Base-by-base conservation (phyloP, 2,888 invertebrate species). In the Sinohyriopsis cumingii region DNA sequence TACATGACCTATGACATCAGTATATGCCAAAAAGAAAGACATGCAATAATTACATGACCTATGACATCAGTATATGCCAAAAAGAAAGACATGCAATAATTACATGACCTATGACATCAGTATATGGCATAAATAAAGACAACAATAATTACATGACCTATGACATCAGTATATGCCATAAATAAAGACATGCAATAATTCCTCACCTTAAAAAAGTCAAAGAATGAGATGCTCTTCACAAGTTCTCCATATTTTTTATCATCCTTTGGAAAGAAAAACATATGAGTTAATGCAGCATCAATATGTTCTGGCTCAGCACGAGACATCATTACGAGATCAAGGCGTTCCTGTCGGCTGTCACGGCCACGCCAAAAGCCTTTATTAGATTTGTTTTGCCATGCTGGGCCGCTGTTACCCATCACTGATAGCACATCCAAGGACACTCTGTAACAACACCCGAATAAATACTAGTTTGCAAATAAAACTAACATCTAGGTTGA, bases 231-330 rank as follows among this genome's bases (percentile, higher is more conserved):
- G 84, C 95, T 95, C 24, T 94, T 93, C 76, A 93, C 93, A 87
- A 94, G 94, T 20, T 97, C 96, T 1, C 97, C 98, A 91, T 97
- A 97, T 86, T 94, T 92, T 25, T 93, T 91, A 88, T 95, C 94
- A 90, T 95, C 93, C 82, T 97, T 94, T 77, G 94, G 93, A 87
- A 95, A 98, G 91, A 99, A 99, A 90, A 99, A 99, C 91, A 98
- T 98, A 89, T 97, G 96, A 0, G 98, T 98, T 33, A 98, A 93
- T 0, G 96, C 96, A 19, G 94, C 97, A 91, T 98, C 97, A 73
- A 97, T 93, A 6, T 97, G 89, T 67, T 96, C 93, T 0, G 96
- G 94, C 91, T 94, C 81, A 82, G 93, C 90, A 76, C 94, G 92
- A 0, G 95, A 93, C 79, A 98, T 92, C 67, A 94, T 93, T 20